Conservation (phyloP, 2,113 vertebrate species). For the Pogona vitticeps region DNA sequence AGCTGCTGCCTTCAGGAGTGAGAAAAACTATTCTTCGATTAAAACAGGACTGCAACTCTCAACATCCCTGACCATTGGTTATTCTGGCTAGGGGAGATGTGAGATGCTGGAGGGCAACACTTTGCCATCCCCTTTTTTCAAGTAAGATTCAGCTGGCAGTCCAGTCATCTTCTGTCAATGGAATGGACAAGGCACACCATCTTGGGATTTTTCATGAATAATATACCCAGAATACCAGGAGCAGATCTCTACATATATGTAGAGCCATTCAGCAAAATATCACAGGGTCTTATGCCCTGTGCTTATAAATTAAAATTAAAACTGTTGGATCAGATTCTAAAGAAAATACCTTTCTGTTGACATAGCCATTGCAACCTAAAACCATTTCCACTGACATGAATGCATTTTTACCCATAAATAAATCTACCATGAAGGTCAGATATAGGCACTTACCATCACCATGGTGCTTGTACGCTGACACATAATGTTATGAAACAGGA, state of each 20-base stretch:
- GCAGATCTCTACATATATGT: neutral
- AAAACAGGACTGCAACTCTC: too few relatives aligned
- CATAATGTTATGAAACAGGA: conserved; percentile 55
- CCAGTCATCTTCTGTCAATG: too few relatives aligned
- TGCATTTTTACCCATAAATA: neutral
- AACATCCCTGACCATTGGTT: too few relatives aligned
- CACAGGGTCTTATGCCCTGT: conserved; percentile 40
- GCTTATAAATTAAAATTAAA: conserved; percentile 8
- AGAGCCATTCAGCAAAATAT: neutral
- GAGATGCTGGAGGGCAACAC: neutral
- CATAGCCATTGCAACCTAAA: neutral
- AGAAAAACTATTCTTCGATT: too few relatives aligned
- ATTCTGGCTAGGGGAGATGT: too few relatives aligned
- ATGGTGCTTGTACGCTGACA: conserved; percentile 13
- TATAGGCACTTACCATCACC: conserved; percentile 7
- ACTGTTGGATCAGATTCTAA: neutral
- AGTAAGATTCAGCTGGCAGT: neutral
- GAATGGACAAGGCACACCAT: neutral
- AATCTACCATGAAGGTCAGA: conserved; percentile 33
- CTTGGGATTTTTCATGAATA: neutral
- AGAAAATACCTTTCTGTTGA: neutral
- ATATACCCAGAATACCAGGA: neutral
- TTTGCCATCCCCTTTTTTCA: neutral
- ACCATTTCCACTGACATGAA: conserved; percentile 11
- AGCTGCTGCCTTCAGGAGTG: neutral